Base-by-base conservation (phyloP, 2,113 vertebrate species). In the Thamnaconus septentrionalis region DNA sequence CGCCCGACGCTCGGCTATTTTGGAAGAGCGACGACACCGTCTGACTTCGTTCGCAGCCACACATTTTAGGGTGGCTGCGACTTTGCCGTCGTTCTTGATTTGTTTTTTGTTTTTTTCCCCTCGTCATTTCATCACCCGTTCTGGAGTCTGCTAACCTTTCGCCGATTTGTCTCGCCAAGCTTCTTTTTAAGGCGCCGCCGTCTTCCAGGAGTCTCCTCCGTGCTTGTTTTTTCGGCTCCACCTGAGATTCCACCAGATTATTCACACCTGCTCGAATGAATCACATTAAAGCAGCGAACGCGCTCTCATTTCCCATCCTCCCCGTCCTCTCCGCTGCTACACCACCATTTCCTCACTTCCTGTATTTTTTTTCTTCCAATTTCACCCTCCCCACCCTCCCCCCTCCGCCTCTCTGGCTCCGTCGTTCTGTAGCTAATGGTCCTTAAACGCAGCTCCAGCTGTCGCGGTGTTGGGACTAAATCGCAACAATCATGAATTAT, bases 401-500 rank as follows among this genome's bases (percentile, higher is more conserved):
- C 46, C 50, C 54, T 56, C 54, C n/a, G 52, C 41, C 8, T 53
- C 8, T 4, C 46, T 66, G 60, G 8, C 63, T 59, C 69, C 67
- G n/a, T 56, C 59, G 66, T 68, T 58, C 49, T 50, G 75, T 76
- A 79, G 79, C 80, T 89, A 89, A 89, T 89, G 80, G 83, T 79
- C 74, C 85, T 82, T 79, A 80, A 87, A 81, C 6, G 41, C 72
- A 54, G 78, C 74, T 65, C 82, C 85, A 86, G 85, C 87, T 89
- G 87, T 79, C 66, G 54, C 40, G 50, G 71, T 12, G n/a, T 77
- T 73, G 83, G 76, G 76, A 87, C 80, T 76, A 71, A 85, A 83
- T 85, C 87, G 83, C 82, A 89, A 86, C 83, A 86, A 84, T 86
- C 80, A 82, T 69, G 85, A 87, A 63, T 87, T 86, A 85, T 87